A percentile compares a stretch with the other conserved stretches of the same genome.
phyloP scores from a whole-genome alignment of 2,113 vertebrate genomes.

The Barnardius zonarius region DNA sequence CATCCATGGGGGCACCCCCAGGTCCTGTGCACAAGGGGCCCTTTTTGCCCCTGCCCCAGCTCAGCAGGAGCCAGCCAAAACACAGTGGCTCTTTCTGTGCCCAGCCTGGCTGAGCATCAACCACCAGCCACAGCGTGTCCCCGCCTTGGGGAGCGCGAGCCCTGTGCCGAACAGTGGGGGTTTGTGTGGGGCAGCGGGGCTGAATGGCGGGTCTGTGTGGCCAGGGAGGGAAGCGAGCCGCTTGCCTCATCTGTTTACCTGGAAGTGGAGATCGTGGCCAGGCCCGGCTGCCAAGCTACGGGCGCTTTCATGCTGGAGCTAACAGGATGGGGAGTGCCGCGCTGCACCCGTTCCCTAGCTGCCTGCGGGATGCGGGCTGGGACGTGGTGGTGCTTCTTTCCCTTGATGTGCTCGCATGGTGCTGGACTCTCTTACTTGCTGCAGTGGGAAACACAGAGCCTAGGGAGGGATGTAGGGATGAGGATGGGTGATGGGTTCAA shows the following conservation, averaged over 20 bases:
- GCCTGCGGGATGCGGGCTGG: not conserved
- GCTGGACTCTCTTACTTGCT: not conserved
- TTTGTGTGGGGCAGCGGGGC: not conserved
- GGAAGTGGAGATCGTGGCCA: constrained; percentile 3
- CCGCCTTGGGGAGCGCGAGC: not conserved
- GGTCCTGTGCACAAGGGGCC: not conserved
- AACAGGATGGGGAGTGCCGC: not conserved
- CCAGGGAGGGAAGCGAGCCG: not conserved
- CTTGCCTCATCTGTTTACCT: constrained; percentile 59
- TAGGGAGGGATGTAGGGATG: not conserved
- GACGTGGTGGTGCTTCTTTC: not conserved
- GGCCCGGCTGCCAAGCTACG: not conserved
- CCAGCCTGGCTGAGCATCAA: constrained; percentile 44
- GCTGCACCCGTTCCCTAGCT: not conserved
- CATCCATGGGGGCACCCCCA: not conserved
- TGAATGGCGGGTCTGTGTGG: constrained; percentile 44
- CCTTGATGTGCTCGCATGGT: rapidly evolving
- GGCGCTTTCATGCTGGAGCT: not conserved
- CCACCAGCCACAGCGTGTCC: not conserved
- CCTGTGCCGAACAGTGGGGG: constrained; percentile 31
- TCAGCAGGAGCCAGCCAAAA: not conserved
- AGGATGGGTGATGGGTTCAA: not conserved
- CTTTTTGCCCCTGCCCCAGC: not conserved
- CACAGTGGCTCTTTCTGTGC: not conserved
- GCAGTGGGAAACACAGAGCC: rapidly evolving